Evolutionary conservation across 2,888 invertebrate genomes (phyloP).

Genomic region (Meloe dianella): DNA sequence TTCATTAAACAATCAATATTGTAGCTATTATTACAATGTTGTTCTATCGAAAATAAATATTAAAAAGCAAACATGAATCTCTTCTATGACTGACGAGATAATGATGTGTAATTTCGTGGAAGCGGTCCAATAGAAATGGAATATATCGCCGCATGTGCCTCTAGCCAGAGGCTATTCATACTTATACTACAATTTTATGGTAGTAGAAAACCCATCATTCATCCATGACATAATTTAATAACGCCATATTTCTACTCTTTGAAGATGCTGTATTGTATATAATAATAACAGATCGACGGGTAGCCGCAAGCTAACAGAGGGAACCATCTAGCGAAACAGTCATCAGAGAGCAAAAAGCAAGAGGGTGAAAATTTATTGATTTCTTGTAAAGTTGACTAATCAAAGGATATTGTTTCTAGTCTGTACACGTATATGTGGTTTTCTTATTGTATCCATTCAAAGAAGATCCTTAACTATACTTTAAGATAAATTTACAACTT

Average conservation of each 20-base stretch:
- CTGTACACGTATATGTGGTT: not conserved
- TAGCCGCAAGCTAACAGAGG: not conserved
- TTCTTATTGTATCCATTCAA: not conserved
- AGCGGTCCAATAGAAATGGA: not conserved
- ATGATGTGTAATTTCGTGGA: not conserved
- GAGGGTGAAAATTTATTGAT: constrained; percentile 9
- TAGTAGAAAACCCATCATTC: constrained; percentile 25
- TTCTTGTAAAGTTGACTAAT: not conserved
- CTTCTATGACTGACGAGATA: not conserved
- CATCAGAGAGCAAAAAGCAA: not conserved
- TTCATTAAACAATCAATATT: not conserved
- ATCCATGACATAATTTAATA: constrained; percentile 39
- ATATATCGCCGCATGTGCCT: constrained; percentile 6
- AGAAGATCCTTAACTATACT: not conserved
- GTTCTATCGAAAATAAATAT: not conserved
- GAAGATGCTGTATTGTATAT: constrained; percentile 32
- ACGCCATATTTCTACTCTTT: constrained; percentile 38
- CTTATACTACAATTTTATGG: not conserved
- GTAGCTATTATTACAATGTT: too few relatives aligned
- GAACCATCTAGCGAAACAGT: not conserved
- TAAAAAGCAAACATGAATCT: not conserved
- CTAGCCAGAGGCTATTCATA: not conserved
- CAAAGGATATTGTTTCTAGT: constrained; percentile 2
- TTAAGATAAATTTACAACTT: not conserved
- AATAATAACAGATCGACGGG: constrained; percentile 5